Evolutionary conservation across 2,113 vertebrate species (phyloP), one percentile per base, ranked within the genome.

Genomic region (Morone saxatilis): DNA sequence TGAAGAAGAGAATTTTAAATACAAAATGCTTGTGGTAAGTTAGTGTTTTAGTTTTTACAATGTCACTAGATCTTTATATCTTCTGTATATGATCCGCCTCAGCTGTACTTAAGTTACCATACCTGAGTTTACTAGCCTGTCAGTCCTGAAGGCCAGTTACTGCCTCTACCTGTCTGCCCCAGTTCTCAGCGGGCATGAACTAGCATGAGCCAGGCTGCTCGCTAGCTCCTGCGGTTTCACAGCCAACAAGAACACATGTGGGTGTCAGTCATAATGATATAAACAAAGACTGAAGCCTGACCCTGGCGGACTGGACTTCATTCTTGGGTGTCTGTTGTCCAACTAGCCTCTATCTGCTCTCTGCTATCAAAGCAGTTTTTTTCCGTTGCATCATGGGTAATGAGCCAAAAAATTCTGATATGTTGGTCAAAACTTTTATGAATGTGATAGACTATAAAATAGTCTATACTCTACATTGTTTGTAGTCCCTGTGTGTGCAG

Each of bases 211-310:
- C 71, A 48, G 83, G 17, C 78, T 73, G 88, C 84, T 86, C 85
- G 75, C 86, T 73, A 61, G 76, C 62, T 59, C 72, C 62, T 65
- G 38, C 77, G 78, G 85, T 81, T 83, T 72, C 43, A 71, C 13
- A 69, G 75, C 79, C 70, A 80, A 67, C 53, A 38, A n/a, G 77
- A 76, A 88, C 94, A 95, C 65, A 72, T 95, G 96, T 94, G 91
- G 86, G 86, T 0, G 95, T 96, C 96, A 91, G 85, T 96, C 95
- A 96, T 48, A 66, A 72, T 1, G 70, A 22, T 54, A 84, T 57
- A 85, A 82, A 90, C 91, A 90, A 92, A 89, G 78, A 70, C 83
- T 81, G 22, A 41, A 67, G 45, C 50, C 51, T 12, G 11, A 45
- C 51, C 45, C 41, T 25, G 57, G n/a, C 5, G 2, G 20, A 19